Percentiles rank a stretch among this genome's conserved stretches.
Evolutionary conservation across 2,797 vertebrate genomes (phyloP).

Genomic region (Sphenopsis melanotis): DNA sequence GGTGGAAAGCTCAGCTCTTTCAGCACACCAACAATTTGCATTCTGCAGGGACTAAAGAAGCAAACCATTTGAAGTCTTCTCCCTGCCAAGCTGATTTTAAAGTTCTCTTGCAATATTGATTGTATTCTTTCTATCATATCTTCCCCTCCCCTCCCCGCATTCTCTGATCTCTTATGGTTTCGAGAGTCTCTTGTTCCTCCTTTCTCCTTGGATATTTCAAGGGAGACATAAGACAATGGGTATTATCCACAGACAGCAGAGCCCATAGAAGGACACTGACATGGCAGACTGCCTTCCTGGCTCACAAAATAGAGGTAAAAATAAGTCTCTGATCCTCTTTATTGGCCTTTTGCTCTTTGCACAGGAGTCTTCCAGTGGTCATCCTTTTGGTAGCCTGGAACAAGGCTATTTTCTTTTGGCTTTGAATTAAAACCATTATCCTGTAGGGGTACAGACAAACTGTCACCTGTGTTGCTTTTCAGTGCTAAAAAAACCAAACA

Average conservation of each 20-base stretch:
- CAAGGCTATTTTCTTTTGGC: not conserved
- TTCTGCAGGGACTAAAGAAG: not conserved
- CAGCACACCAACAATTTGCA: not conserved
- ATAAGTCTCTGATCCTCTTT: not conserved
- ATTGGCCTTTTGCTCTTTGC: not conserved
- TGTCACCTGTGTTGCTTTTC: not conserved
- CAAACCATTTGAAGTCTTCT: conserved; percentile 5
- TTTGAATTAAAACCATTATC: not conserved
- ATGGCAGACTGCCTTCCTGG: not conserved
- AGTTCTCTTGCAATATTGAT: not conserved
- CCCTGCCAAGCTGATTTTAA: conserved; percentile 1
- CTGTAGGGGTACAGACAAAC: not conserved
- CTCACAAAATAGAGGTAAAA: not conserved
- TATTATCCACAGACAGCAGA: not conserved
- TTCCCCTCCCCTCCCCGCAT: accelerated
- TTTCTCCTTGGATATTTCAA: not conserved
- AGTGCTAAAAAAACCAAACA: not conserved
- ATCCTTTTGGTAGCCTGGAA: not conserved
- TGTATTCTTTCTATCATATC: not conserved
- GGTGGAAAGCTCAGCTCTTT: not conserved
- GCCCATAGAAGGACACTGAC: not conserved
- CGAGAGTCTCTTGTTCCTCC: not conserved
- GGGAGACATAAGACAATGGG: not conserved
- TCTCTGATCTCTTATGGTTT: not conserved
- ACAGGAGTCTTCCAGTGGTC: not conserved